Percentiles rank a stretch among this genome's conserved stretches.
Conservation (phyloP, 2,888 invertebrate genomes). For the Ditula angustiorana region DNA sequence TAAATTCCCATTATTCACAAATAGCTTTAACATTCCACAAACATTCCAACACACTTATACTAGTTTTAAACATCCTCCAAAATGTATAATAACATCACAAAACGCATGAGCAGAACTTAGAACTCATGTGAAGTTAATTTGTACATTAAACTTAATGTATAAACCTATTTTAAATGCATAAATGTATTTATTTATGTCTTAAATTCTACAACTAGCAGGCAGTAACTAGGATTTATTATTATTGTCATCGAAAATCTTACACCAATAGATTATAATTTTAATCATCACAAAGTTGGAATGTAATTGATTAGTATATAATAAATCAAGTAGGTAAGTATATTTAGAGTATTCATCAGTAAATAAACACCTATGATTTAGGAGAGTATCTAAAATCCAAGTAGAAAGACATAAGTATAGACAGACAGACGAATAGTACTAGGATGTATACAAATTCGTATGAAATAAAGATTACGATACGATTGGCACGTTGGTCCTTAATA, state of each 20-base stretch:
- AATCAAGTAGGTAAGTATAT: conserved; percentile 12
- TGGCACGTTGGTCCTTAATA: conserved; percentile 38
- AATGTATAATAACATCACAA: conserved; percentile 69
- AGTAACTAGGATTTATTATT: conserved; percentile 50
- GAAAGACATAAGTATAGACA: neutral
- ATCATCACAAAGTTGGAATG: conserved; percentile 53
- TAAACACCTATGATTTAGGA: conserved; percentile 16
- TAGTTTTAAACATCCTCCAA: conserved; percentile 32
- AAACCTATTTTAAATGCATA: conserved; percentile 79
- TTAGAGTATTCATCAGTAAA: conserved; percentile 30
- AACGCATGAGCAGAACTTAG: conserved; percentile 65
- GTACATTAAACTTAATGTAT: conserved; percentile 63
- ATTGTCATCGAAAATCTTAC: conserved; percentile 50
- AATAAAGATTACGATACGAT: conserved; percentile 36
- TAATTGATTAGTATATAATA: conserved; percentile 40
- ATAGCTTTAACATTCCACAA: conserved; percentile 47
- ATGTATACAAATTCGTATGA: conserved; percentile 31
- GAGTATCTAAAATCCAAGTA: conserved; percentile 24
- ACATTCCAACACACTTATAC: conserved; percentile 41
- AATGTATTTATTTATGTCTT: conserved; percentile 53
- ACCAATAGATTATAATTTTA: conserved; percentile 40
- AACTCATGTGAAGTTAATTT: conserved; percentile 77
- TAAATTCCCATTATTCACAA: conserved; percentile 55
- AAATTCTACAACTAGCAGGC: conserved; percentile 49
- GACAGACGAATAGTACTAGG: conserved; percentile 23